These are phyloP conservation scores for Leptinotarsa rubiginosa DNA, from an alignment of 2,888 invertebrate species.

Conservation along the genomic window DNA sequence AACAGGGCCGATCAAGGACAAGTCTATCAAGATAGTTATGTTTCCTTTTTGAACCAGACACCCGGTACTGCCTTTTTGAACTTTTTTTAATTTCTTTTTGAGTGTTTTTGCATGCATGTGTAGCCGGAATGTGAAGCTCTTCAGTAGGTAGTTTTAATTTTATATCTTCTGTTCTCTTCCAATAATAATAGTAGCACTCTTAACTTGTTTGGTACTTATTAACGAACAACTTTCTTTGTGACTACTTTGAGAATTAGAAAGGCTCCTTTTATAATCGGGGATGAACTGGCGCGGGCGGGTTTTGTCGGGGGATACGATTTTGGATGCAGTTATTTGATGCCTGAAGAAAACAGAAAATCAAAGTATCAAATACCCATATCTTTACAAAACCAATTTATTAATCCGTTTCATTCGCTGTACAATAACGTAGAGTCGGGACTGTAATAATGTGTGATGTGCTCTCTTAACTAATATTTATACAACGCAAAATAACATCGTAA, in stretches of 20 bases:
- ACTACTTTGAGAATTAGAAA: neutral
- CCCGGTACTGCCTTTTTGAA: constrained; percentile 66
- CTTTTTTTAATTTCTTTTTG: constrained; percentile 55
- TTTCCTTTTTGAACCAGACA: constrained; percentile 74
- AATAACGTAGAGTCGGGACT: too few species aligned
- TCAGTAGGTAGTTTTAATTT: constrained; percentile 24
- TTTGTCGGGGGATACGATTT: too few species aligned
- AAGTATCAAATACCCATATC: too few species aligned
- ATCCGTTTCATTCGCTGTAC: too few species aligned
- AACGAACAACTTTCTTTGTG: constrained; percentile 32
- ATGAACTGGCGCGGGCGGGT: too few species aligned
- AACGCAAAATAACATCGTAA: too few species aligned
- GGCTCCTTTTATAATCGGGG: neutral
- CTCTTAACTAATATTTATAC: too few species aligned
- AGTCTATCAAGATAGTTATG: constrained; percentile 77
- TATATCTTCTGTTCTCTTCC: constrained; percentile 22
- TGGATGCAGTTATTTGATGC: too few species aligned
- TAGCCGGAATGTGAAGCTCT: constrained; percentile 56
- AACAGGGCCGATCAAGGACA: constrained; percentile 61
- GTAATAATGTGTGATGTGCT: too few species aligned
- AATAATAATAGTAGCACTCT: constrained; percentile 19
- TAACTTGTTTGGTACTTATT: constrained; percentile 27
- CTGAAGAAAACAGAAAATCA: too few species aligned
- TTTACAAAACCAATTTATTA: too few species aligned
- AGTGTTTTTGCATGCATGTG: constrained; percentile 62